Percentiles rank a stretch among this genome's conserved stretches.
phyloP scores from a whole-genome alignment of 2,113 vertebrate species.

The Oryzias javanicus region DNA sequence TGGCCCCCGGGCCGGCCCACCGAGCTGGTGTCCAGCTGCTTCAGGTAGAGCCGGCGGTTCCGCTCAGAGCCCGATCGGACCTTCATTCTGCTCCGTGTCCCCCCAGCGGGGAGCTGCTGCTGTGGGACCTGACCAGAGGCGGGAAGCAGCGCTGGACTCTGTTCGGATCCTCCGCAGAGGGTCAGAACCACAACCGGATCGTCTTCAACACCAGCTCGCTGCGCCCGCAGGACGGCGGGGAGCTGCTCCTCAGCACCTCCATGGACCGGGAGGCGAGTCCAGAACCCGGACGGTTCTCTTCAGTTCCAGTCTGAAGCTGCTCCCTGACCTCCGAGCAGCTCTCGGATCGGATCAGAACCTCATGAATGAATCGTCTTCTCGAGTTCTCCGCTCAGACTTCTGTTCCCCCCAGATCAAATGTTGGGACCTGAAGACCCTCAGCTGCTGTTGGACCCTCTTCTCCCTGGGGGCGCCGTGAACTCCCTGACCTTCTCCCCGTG shows the following conservation, averaged over 20 bases:
- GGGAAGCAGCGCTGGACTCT: conserved; percentile 88
- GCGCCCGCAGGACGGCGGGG: conserved; percentile 66
- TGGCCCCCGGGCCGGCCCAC: conserved; percentile 82
- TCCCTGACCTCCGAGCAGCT: neutral
- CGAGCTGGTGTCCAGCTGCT: conserved; percentile 88
- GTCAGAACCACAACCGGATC: conserved; percentile 91
- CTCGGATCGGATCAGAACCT: neutral
- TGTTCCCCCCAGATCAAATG: conserved; percentile 85
- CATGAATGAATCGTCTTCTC: no score
- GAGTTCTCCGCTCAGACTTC: no score
- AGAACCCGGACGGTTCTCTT: neutral
- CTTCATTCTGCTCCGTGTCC: neutral
- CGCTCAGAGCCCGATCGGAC: no score
- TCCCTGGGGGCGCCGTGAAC: conserved; percentile 90
- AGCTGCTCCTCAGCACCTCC: conserved; percentile 91
- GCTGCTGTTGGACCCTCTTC: conserved; percentile 91
- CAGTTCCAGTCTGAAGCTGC: neutral
- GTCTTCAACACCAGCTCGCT: conserved; percentile 89
- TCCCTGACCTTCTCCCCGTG: conserved; percentile 89
- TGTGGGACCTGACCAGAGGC: conserved; percentile 85
- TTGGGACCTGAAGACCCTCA: conserved; percentile 87
- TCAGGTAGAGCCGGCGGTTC: conserved; percentile 75
- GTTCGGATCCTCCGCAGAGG: conserved; percentile 82
- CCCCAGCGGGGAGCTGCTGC: conserved; percentile 86
- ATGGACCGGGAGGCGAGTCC: conserved; percentile 90